Evolutionary conservation across 2,113 vertebrate species (phyloP).

Genomic region (Ondatra zibethicus): DNA sequence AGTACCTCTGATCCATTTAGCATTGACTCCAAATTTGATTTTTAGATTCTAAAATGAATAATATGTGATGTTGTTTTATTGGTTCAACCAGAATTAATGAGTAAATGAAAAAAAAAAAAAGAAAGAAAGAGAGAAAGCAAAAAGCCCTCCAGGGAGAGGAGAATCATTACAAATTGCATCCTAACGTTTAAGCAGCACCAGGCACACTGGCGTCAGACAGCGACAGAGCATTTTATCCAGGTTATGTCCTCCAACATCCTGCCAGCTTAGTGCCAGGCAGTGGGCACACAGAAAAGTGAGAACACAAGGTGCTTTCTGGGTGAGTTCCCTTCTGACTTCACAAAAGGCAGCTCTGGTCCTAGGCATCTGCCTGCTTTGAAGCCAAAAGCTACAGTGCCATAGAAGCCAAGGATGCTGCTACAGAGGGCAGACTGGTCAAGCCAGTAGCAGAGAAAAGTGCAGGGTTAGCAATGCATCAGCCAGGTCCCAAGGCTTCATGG

Average conservation of each 20-base stretch:
- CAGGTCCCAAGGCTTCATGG: not conserved
- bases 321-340: not conserved
- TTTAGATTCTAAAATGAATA: slow-evolving; percentile 73
- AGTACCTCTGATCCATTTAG: slow-evolving; percentile 65
- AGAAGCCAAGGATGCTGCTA: not conserved
- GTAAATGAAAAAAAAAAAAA: not conserved
- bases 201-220: not conserved
- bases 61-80: slow-evolving; percentile 57
- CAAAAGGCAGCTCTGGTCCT: not conserved
- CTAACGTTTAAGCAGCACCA: slow-evolving; percentile 5
- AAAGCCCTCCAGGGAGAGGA: not conserved
- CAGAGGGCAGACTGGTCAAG: not conserved
- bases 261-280: not conserved
- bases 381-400: not conserved
- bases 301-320: not conserved
- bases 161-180: slow-evolving; percentile 53
- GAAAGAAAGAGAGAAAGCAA: not conserved
- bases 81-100: slow-evolving; percentile 61
- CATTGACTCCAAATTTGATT: slow-evolving; percentile 73
- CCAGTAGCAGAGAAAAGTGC: not conserved
- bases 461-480: not conserved
- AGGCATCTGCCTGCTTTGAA: not conserved
- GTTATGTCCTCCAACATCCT: not conserved
- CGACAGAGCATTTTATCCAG: not conserved
- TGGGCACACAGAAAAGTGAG: not conserved